Conservation (phyloP, 2,113 vertebrate genomes). For the Egretta garzetta region DNA sequence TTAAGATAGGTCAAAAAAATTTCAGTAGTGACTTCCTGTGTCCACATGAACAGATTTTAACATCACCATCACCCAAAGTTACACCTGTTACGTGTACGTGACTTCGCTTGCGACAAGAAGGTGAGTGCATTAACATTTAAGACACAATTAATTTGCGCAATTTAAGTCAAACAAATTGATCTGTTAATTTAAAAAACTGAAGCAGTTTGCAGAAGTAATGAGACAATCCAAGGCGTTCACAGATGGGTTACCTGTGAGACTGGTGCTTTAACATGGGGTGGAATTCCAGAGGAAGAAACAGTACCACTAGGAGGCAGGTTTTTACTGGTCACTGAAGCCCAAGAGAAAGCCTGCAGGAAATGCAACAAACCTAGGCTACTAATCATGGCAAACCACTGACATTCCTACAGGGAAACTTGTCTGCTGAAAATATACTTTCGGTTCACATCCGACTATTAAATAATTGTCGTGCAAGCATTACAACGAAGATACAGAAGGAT, state of each 20-base stretch:
- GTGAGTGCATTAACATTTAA: conserved; percentile 69
- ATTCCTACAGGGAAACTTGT: conserved; percentile 74
- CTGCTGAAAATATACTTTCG: conserved; percentile 67
- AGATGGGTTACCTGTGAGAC: conserved; percentile 93
- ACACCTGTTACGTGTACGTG: conserved; percentile 16
- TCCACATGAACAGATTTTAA: conserved; percentile 21
- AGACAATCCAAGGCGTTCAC: conserved; percentile 82
- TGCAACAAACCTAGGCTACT: conserved; percentile 84
- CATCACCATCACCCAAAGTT: conserved; percentile 53
- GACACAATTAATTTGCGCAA: conserved; percentile 61
- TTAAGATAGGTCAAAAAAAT: background rate
- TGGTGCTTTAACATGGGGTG: conserved; percentile 96
- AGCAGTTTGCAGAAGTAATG: conserved; percentile 80
- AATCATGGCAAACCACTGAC: conserved; percentile 80
- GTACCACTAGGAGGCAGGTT: conserved; percentile 96
- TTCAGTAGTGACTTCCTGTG: background rate
- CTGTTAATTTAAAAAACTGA: conserved; percentile 71
- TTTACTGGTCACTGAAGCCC: conserved; percentile 99
- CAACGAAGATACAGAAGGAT: conserved; percentile 41
- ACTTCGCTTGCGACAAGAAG: conserved; percentile 53
- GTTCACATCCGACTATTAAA: conserved; percentile 55
- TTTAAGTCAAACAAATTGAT: conserved; percentile 70
- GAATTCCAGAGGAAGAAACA: conserved; percentile 92
- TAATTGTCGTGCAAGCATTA: conserved; percentile 43
- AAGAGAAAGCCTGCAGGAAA: conserved; percentile 95